Evolutionary conservation across 1,140 invertebrate species (phyloP), one percentile per base, ranked within the genome.

Genomic region (Micrasema minimum): DNA sequence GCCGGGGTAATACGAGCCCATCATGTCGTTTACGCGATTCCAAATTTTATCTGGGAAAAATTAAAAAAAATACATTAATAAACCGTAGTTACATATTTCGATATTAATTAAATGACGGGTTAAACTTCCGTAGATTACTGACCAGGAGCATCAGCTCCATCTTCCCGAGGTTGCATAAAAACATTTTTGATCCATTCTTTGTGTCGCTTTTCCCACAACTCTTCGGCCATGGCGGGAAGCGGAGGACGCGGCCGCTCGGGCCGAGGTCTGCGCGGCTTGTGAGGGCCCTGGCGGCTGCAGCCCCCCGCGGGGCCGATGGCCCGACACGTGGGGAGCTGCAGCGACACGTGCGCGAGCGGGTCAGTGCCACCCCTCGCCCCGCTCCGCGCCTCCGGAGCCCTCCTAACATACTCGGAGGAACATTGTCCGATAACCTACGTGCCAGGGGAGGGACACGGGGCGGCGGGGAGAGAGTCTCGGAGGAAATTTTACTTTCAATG

Each of bases 281-380:
- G 77, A 73, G 72, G 69, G 77, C 26, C 26, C 78, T 77, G 81
- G 81, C 38, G 12, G 23, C 37, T 7, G 23, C 41, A 18, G 20
- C 16, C 41, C 55, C 55, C 78, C 77, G 78, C 50, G 26, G 65
- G 64, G 61, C 66, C 51, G 51, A 55, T 73, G 55, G 76, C 50
- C 76, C 82, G 76, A 79, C 79, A 79, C 79, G 66, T 53, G 78
- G 79, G 76, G 79, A 78, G 78, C 77, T 77, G 81, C 80, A 69
- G 69, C 66, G 73, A 72, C 74, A 75, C 74, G 74, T 75, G 74
- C 70, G 51, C 45, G 37, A 61, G 66, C 74, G 68, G 74, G 74
- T 75, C 74, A 75, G 77, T 75, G 77, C 78, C 79, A 79, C 78
- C 78, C 38, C 55, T 26, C 45, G 20, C 45, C 23, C 45, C 43